phyloP scores from a whole-genome alignment of 2,888 invertebrate genomes.

The Tridacna gigas region DNA sequence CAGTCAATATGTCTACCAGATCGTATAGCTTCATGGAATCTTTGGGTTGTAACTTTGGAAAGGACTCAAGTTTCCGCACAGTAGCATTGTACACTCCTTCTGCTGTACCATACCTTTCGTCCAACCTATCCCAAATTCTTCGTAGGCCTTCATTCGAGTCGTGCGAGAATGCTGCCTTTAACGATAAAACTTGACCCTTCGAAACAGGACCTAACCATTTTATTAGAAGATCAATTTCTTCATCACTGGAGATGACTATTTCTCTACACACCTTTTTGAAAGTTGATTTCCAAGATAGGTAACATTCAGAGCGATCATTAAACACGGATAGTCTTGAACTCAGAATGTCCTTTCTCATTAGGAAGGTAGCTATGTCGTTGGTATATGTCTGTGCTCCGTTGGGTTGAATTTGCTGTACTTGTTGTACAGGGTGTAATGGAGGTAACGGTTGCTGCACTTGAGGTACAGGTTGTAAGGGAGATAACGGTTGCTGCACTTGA shows the following conservation, averaged over 20 bases:
- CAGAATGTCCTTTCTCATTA: neutral
- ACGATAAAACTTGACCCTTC: neutral
- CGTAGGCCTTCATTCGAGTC: neutral
- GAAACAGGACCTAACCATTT: constrained; percentile 22
- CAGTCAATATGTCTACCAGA: neutral
- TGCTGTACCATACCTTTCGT: neutral
- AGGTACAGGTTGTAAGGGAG: neutral
- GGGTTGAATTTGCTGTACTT: no score
- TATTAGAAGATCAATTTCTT: constrained; percentile 38
- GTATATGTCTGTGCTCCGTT: neutral
- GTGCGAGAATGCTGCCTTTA: neutral
- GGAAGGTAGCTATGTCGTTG: neutral
- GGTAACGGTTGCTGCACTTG: no score
- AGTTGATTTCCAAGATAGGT: no score
- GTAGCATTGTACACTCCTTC: neutral
- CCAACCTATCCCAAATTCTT: neutral
- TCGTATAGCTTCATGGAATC: neutral
- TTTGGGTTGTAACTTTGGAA: neutral
- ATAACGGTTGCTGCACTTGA: neutral
- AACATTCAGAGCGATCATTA: no score
- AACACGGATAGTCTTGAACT: neutral
- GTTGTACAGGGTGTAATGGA: no score
- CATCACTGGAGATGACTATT: no score
- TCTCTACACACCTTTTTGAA: no score
- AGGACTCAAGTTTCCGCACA: neutral